Evolutionary conservation across 1,140 invertebrate species (phyloP).

Genomic region (Lucilia sericata): DNA sequence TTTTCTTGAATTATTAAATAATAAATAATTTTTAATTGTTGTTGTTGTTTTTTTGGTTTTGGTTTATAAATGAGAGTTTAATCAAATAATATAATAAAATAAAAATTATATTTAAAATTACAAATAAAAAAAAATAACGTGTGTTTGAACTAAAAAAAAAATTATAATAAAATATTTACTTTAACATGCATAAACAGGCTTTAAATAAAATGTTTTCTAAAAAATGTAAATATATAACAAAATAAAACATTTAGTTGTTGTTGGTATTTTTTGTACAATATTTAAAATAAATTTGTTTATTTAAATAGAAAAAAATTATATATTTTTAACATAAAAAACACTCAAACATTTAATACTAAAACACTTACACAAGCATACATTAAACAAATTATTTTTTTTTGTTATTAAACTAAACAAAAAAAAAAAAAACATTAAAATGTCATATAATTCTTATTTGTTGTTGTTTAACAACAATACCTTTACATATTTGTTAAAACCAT

Average conservation of each 20-base stretch:
- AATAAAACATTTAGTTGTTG: background rate
- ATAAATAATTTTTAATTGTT: too few relatives aligned
- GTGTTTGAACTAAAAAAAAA: background rate
- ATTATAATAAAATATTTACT: background rate
- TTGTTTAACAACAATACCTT: slow-evolving; percentile 19
- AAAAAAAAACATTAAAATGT: background rate
- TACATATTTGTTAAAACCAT: slow-evolving; percentile 19
- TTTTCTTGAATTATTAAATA: too few relatives aligned
- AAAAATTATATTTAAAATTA: background rate
- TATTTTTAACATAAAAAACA: background rate
- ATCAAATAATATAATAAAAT: background rate
- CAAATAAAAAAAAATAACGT: background rate
- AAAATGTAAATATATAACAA: background rate
- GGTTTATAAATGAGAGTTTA: background rate
- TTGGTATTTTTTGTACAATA: background rate
- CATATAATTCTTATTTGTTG: background rate
- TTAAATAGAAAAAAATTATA: background rate
- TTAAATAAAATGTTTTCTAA: background rate
- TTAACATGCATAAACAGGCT: background rate
- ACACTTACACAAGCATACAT: background rate
- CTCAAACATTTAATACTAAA: background rate
- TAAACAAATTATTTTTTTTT: slow-evolving; percentile 9
- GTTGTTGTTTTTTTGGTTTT: background rate
- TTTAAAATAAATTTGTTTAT: background rate
- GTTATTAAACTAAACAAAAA: background rate